Conservation (phyloP, 2,797 vertebrate species). For the Coccyzus lansbergi region DNA sequence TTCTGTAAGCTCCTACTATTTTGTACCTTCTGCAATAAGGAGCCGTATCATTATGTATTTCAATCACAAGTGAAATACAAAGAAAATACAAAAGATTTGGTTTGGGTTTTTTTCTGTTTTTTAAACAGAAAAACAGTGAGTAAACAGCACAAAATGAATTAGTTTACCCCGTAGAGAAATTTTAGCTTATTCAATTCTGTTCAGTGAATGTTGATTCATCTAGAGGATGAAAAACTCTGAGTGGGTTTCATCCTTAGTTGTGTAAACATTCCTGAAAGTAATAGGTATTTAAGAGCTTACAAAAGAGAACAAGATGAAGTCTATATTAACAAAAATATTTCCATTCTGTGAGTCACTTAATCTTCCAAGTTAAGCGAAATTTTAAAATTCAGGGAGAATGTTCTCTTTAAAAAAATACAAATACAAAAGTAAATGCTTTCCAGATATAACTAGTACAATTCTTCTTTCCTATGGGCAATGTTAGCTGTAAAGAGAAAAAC, state of each 20-base stretch:
- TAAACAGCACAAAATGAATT: not conserved
- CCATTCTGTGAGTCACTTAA: not conserved
- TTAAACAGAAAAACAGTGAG: fast-evolving
- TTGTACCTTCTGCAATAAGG: not conserved
- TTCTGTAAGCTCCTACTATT: not conserved
- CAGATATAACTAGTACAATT: not conserved
- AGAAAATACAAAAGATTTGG: not conserved
- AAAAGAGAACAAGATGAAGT: not conserved
- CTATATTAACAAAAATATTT: not conserved
- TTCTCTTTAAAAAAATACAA: not conserved
- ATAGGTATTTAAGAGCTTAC: not conserved
- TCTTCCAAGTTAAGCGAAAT: not conserved
- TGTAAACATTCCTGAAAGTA: not conserved
- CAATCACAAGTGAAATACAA: not conserved
- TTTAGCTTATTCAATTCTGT: not conserved
- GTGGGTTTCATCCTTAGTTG: not conserved
- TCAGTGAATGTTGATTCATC: not conserved
- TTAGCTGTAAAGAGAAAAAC: not conserved
- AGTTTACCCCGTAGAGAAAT: not conserved
- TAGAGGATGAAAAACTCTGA: not conserved
- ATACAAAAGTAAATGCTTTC: not conserved
- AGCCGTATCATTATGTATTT: not conserved
- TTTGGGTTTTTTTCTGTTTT: too few relatives aligned
- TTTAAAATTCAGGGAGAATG: not conserved
- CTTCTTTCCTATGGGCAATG: not conserved